These are phyloP conservation scores for Drosophila lacteicornis DNA, from an alignment of 1,140 invertebrate species.

Conservation along the genomic window DNA sequence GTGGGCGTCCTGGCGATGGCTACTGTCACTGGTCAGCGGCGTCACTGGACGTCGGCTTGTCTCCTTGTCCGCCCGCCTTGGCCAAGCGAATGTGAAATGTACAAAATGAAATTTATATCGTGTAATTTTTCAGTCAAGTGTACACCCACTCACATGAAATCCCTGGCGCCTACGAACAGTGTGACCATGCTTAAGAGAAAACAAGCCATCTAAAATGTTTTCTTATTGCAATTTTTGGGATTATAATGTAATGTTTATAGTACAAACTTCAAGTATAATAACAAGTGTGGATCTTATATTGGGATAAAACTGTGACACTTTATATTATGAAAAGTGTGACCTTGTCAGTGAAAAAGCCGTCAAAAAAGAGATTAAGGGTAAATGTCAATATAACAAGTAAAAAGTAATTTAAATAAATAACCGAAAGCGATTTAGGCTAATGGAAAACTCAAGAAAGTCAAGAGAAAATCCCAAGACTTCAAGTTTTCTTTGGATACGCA, in stretches of 20 bases:
- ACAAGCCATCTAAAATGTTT: neutral
- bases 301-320: too few species aligned
- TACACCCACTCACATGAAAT: slow-evolving; percentile 38
- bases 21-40: slow-evolving; percentile 47
- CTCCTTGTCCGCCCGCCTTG: slow-evolving; percentile 1
- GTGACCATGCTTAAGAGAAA: neutral
- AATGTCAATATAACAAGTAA: neutral
- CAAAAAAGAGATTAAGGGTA: neutral
- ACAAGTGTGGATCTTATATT: neutral
- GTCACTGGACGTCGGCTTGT: slow-evolving; percentile 2
- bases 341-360: too few species aligned
- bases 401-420: slow-evolving; percentile 16
- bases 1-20: slow-evolving; percentile 49
- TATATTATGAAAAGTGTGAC: neutral
- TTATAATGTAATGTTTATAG: neutral
- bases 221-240: neutral
- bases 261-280: neutral
- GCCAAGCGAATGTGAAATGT: slow-evolving; percentile 57
- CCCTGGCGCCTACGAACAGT: slow-evolving; percentile 9
- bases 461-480: slow-evolving; percentile 1
- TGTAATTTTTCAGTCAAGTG: slow-evolving; percentile 55
- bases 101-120: slow-evolving; percentile 65
- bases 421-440: slow-evolving; percentile 3
- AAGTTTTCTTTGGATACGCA: slow-evolving; percentile 19
- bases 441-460: slow-evolving; percentile 5